Conservation (phyloP, 1,140 invertebrate species). For the Triops longicaudatus region DNA sequence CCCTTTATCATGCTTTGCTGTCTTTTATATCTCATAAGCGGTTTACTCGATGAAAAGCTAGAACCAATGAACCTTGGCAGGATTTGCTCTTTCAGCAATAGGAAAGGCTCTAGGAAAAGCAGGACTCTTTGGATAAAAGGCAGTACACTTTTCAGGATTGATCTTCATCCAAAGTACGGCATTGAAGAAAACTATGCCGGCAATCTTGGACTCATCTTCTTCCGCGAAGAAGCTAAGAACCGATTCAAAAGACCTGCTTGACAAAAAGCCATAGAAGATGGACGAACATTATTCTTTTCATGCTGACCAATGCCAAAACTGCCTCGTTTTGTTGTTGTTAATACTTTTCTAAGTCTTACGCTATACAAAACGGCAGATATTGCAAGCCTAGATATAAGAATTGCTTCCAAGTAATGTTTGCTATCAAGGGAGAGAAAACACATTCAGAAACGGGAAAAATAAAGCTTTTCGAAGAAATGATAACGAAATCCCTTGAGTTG, state of each 20-base stretch:
- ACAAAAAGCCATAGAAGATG: neutral
- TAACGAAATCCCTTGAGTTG: neutral
- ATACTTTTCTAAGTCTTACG: no score
- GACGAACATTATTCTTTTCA: no score
- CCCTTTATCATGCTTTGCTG: neutral
- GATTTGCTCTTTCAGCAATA: slow-evolving; percentile 6
- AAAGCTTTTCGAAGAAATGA: neutral
- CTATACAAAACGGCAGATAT: no score
- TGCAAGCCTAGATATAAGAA: no score
- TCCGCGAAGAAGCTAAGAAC: neutral
- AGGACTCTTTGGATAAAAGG: neutral
- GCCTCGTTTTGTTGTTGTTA: no score
- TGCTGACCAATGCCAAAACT: no score
- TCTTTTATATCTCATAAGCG: slow-evolving; percentile 4
- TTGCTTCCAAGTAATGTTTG: no score
- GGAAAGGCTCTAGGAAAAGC: neutral
- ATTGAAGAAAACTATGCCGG: neutral
- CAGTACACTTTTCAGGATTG: neutral
- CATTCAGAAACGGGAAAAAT: no score
- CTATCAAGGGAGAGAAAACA: no score
- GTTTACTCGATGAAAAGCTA: slow-evolving; percentile 4
- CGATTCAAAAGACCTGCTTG: neutral
- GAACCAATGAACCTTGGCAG: neutral
- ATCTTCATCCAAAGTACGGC: neutral
- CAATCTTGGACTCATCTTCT: neutral